Percentiles rank a stretch among this genome's conserved stretches.
Conservation (phyloP, 2,797 vertebrate genomes). For the Lutjanus argentimaculatus region DNA sequence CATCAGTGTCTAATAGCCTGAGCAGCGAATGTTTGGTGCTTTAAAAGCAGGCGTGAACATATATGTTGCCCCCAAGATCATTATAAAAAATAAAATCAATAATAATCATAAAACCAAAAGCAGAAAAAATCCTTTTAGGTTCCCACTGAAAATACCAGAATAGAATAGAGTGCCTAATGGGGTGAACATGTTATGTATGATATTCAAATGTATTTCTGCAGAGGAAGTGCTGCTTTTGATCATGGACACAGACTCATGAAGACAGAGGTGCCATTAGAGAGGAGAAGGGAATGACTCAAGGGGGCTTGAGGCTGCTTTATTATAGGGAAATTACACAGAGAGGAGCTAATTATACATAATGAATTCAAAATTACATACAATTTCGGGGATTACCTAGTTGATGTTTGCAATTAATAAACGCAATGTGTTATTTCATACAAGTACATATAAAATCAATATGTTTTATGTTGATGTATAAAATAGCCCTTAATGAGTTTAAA, state of each 20-base stretch:
- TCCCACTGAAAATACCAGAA: conserved; percentile 29
- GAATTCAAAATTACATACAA: conserved; percentile 17
- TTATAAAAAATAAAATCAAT: conserved; percentile 41
- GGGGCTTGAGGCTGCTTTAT: conserved; percentile 39
- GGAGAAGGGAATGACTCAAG: conserved; percentile 39
- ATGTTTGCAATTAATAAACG: conserved; percentile 19
- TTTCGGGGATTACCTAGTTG: conserved; percentile 18
- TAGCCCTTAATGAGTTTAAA: too few relatives aligned
- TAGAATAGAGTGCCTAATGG: conserved; percentile 50
- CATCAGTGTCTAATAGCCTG: conserved; percentile 34
- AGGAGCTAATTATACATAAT: conserved; percentile 37
- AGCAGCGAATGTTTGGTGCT: conserved; percentile 36
- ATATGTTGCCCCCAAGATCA: conserved; percentile 38
- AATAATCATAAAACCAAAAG: conserved; percentile 47
- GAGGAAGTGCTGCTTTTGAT: conserved; percentile 62
- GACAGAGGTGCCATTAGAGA: conserved; percentile 48
- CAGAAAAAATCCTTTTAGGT: conserved; percentile 46
- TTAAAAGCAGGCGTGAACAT: conserved; percentile 43
- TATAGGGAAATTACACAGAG: conserved; percentile 39
- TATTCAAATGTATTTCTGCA: conserved; percentile 46
- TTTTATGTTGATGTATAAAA: neutral
- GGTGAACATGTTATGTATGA: conserved; percentile 40
- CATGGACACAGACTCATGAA: conserved; percentile 47
- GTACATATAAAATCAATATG: neutral
- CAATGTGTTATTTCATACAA: neutral